phyloP scores from a whole-genome alignment of 2,888 invertebrate genomes.

The Cerastis rubricosa region DNA sequence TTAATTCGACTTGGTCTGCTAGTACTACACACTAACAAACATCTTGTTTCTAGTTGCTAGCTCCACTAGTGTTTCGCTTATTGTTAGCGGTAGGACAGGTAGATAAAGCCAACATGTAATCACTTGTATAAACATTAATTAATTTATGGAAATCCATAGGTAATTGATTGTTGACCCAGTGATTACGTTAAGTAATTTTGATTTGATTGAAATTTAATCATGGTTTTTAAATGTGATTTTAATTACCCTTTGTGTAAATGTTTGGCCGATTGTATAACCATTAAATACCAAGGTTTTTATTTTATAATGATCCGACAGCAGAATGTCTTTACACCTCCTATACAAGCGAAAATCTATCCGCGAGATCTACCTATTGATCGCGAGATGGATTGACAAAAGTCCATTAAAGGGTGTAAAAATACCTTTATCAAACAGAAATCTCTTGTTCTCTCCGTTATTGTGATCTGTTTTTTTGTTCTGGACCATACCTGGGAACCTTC shows the following conservation, averaged over 20 bases:
- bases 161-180: slow-evolving; percentile 29
- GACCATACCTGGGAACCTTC: not conserved
- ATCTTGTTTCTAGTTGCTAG: not conserved
- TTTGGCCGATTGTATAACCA: not conserved
- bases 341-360: too few species aligned
- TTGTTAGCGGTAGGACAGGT: not conserved
- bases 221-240: not conserved
- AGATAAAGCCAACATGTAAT: slow-evolving; percentile 35
- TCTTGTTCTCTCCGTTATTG: not conserved
- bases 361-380: too few species aligned
- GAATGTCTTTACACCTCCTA: not conserved
- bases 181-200: slow-evolving; percentile 9
- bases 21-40: not conserved
- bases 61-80: not conserved
- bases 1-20: too few species aligned
- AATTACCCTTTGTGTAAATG: not conserved
- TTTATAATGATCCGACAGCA: too few species aligned
- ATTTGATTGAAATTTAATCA: slow-evolving; percentile 21
- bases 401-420: not conserved
- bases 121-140: slow-evolving; percentile 47
- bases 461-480: not conserved
- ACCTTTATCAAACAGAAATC: not conserved
- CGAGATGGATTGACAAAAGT: too few species aligned
- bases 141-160: slow-evolving; percentile 23
- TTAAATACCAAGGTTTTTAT: not conserved